Base-by-base conservation (phyloP, 2,113 vertebrate species). In the Chaetura pelagica region DNA sequence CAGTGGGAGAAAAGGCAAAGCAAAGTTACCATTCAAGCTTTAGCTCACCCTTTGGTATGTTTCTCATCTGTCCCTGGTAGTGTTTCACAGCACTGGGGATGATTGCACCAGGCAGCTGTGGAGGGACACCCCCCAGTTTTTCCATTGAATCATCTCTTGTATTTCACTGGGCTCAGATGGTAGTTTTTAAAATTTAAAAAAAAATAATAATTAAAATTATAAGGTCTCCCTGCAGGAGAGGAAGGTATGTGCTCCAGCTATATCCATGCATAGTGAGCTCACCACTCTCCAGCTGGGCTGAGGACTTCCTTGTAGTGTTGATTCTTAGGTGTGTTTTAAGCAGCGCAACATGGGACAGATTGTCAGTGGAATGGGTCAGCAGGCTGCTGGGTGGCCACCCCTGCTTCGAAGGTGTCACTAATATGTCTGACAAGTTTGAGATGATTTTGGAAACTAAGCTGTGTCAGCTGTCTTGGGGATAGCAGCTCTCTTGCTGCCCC, bases 1-100 rank as follows among this genome's bases (percentile, higher is more conserved):
- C 66, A 64, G 62, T 6, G 20, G 75, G 54, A 85, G 63, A 64
- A 66, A 51, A 0, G 6, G 59, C 24, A 73, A 80, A 84, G 67
- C 49, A 38, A 66, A 75, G 46, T 4, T 76, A 54, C 29, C 54
- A 76, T 16, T 35, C 63, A 20, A 24, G 68, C 16, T 63, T 51
- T 40, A 80, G 58, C 42, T 84, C 40, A 12, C 51, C 17, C 30
- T 87, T 80, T 84, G 46, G 59, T 18, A 1, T 4, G 29, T 51
- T 68, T 52, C 24, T 59, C 18, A 3, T 40, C 57, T 69, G 51
- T 22, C 3, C 0, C 63, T 38, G 19, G 17, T 7, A 5, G 16
- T 1, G 5, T 49, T 85, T 40, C 86, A 19, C 26, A 42, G 55
- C 23, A 7, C 2, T 35, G 67, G 32, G 3, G 10, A 7, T 0